These are phyloP conservation scores for Orestias chungarensis DNA, from an alignment of 2,797 vertebrate genomes.

Conservation along the genomic window DNA sequence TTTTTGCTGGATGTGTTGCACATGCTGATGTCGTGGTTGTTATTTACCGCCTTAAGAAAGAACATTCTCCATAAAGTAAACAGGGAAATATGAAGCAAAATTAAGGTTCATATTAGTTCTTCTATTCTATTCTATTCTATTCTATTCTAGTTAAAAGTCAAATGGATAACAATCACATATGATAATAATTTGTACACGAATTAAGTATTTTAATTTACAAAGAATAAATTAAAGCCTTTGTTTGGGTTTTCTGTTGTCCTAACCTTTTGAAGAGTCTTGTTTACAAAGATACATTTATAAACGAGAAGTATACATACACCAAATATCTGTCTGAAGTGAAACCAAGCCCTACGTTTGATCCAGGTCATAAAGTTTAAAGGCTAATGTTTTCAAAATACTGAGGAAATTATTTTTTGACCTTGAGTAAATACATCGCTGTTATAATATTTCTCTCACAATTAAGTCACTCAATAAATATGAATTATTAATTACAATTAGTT, in stretches of 20 bases:
- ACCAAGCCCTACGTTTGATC: not conserved
- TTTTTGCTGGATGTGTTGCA: constrained; percentile 14
- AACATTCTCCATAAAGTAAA: not conserved
- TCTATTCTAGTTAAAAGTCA: not conserved
- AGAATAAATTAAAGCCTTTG: not conserved
- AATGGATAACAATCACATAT: not conserved
- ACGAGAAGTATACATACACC: not conserved
- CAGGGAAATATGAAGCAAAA: not conserved
- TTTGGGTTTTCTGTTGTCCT: not conserved
- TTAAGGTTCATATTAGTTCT: not conserved
- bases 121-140: too few relatives aligned
- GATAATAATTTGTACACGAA: too few relatives aligned
- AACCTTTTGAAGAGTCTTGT: too few relatives aligned
- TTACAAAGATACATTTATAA: not conserved
- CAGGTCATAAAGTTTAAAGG: not conserved
- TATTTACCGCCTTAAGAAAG: not conserved
- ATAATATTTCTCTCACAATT: too few relatives aligned
- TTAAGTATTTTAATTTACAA: not conserved
- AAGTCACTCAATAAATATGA: too few relatives aligned
- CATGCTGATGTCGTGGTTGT: not conserved
- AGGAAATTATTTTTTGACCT: not conserved
- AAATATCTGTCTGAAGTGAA: not conserved
- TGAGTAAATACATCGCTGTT: too few relatives aligned
- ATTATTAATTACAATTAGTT: too few relatives aligned
- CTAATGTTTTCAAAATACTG: not conserved